A percentile compares a stretch with the other conserved stretches of the same genome.
Conservation (phyloP, 2,888 invertebrate species). For the Idaea aversata region DNA sequence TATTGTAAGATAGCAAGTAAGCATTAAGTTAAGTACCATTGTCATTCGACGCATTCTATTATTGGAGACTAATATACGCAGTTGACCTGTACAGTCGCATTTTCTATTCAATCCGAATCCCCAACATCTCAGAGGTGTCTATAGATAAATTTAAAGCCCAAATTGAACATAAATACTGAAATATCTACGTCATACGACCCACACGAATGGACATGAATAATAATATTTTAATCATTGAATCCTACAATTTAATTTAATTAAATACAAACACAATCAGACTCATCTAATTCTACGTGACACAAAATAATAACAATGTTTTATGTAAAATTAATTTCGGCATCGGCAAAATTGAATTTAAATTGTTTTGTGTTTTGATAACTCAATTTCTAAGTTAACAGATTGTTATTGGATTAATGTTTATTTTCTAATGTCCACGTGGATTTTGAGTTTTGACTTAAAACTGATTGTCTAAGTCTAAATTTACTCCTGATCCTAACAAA, state of each 20-base stretch:
- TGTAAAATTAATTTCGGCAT: slow-evolving; percentile 24
- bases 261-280: slow-evolving; percentile 46
- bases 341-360: slow-evolving; percentile 19
- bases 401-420: neutral
- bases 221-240: neutral
- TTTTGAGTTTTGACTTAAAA: neutral
- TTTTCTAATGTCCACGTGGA: neutral
- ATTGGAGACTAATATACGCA: no score
- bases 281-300: slow-evolving; percentile 25
- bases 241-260: slow-evolving; percentile 37
- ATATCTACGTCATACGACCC: neutral
- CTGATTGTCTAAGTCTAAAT: no score
- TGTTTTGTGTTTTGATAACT: slow-evolving; percentile 18
- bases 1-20: no score
- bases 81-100: no score
- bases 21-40: no score
- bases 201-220: neutral
- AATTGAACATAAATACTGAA: neutral
- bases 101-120: no score
- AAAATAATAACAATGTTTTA: slow-evolving; percentile 20
- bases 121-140: no score
- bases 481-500: no score
- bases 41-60: no score
- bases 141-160: neutral
- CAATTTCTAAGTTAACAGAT: slow-evolving; percentile 10